Conservation (phyloP, 2,113 vertebrate genomes). For the Phainopepla nitens region DNA sequence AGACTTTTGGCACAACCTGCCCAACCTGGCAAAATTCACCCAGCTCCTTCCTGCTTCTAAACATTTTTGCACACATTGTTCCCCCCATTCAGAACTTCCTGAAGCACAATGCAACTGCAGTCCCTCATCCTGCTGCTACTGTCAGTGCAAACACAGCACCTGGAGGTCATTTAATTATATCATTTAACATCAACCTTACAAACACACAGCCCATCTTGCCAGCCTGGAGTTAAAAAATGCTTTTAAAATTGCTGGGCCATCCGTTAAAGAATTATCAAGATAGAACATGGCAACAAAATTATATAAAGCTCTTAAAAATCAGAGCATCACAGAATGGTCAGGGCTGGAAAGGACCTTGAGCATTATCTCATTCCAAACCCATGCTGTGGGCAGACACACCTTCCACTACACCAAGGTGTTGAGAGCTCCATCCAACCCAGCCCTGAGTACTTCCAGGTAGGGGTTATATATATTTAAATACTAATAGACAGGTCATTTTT, state of each 20-base stretch:
- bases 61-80: not conserved
- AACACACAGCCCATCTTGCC: not conserved
- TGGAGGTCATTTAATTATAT: not conserved
- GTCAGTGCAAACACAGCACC: not conserved
- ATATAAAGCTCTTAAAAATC: not conserved
- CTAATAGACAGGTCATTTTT: not conserved
- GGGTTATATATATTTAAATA: not conserved
- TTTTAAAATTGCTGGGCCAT: not conserved
- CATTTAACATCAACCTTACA: not conserved
- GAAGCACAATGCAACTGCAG: fast-evolving
- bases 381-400: not conserved
- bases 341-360: not conserved
- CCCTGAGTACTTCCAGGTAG: not conserved
- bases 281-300: not conserved
- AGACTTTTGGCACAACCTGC: not conserved
- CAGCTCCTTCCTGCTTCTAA: not conserved
- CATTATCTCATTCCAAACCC: not conserved
- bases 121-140: not conserved
- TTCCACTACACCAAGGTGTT: not conserved
- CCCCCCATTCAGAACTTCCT: not conserved
- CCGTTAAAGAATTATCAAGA: not conserved
- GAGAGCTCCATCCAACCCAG: not conserved
- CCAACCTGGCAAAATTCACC: not conserved
- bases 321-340: not conserved
- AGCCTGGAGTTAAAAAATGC: not conserved